Percentiles rank a stretch among this genome's conserved stretches.
Evolutionary conservation across 37 sponge, comb jelly and placozoan species (phyloP).

Genomic region (Corticium candelabrum): DNA sequence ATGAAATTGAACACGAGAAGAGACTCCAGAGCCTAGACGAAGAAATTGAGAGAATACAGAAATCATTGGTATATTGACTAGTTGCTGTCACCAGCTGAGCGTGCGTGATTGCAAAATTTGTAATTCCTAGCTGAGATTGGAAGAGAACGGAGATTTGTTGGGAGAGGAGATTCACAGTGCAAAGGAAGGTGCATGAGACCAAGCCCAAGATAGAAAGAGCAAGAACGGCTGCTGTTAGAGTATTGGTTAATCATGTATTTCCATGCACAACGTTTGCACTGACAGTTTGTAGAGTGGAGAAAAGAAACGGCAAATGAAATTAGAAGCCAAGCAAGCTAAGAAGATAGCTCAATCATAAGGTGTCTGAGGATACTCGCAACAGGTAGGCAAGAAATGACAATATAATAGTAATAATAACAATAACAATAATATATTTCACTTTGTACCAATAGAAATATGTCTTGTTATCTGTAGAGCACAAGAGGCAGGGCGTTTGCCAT

Average conservation of each 20-base stretch:
- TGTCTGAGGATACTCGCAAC: slow-evolving; percentile 31
- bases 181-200: slow-evolving; percentile 59
- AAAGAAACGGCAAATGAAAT: slow-evolving; percentile 59
- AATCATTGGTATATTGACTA: slow-evolving; percentile 33
- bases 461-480: too few species aligned
- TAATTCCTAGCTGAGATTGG: slow-evolving; percentile 13
- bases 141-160: slow-evolving; percentile 24
- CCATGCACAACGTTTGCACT: too few species aligned
- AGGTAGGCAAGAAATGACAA: too few species aligned
- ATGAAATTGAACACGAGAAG: slow-evolving; percentile 41
- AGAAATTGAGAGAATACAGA: slow-evolving; percentile 31
- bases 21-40: slow-evolving; percentile 58
- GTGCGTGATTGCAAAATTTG: slow-evolving; percentile 7
- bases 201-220: slow-evolving; percentile 64
- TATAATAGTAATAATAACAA: too few species aligned
- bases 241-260: too few species aligned
- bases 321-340: slow-evolving; percentile 42
- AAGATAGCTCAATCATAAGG: slow-evolving; percentile 28
- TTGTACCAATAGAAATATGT: too few species aligned
- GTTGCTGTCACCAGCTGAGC: too few species aligned
- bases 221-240: slow-evolving; percentile 43
- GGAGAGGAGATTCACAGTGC: slow-evolving; percentile 56
- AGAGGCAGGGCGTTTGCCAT: slow-evolving; percentile 39
- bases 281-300: too few species aligned
- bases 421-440: background rate